Evolutionary conservation across 2,888 invertebrate species (phyloP).

Genomic region (Leptogaster cylindrica): DNA sequence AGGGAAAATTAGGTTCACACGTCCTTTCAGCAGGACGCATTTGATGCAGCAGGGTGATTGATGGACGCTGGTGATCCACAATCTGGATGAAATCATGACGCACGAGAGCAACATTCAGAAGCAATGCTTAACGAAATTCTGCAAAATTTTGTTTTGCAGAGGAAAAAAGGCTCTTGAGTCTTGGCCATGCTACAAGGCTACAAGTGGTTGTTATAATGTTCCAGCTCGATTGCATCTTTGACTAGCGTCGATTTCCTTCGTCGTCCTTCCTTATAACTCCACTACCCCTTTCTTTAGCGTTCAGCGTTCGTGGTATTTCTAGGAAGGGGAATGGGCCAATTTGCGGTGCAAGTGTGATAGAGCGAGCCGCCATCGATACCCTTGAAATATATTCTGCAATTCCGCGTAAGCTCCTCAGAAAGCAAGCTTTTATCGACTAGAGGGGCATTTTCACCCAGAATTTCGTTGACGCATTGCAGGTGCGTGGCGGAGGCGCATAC

Average conservation of each 20-base stretch:
- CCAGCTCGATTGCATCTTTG: background rate
- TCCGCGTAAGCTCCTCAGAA: background rate
- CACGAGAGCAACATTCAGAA: no score
- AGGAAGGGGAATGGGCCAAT: background rate
- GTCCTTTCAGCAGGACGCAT: no score
- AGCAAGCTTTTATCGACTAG: background rate
- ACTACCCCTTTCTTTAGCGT: no score
- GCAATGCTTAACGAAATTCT: no score
- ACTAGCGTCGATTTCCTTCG: background rate
- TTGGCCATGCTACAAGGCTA: no score
- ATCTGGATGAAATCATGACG: no score
- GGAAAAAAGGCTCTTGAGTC: no score
- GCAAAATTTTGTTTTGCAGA: no score
- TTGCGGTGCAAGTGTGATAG: background rate
- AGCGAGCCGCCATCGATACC: background rate
- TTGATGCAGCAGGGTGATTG: no score
- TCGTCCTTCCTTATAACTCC: background rate
- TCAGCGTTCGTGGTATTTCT: no score
- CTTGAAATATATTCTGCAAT: background rate
- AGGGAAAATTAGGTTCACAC: no score
- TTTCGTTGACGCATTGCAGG: constrained; percentile 84
- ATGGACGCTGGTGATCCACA: no score
- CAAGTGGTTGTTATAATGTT: constrained; percentile 18
- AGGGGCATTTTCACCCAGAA: background rate
- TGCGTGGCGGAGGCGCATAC: constrained; percentile 78